Evolutionary conservation across 2,113 vertebrate species (phyloP).

Genomic region (Menura novaehollandiae): DNA sequence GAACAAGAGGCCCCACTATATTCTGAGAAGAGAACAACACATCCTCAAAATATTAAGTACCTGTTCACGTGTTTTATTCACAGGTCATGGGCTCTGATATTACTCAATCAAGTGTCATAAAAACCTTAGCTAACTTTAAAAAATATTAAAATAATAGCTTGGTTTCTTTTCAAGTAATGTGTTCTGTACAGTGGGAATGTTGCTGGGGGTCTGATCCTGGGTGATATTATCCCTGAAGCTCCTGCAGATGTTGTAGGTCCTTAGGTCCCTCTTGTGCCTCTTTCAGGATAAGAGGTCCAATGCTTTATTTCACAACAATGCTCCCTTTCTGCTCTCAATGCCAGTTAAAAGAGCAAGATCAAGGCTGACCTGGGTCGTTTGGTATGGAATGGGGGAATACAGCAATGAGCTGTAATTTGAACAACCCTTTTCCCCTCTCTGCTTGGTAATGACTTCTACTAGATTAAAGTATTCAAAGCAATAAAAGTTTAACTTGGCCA

Average conservation of each 20-base stretch:
- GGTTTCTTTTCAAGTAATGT: background rate
- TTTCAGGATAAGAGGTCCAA: background rate
- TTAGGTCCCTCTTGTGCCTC: background rate
- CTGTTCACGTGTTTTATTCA: background rate
- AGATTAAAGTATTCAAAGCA: conserved; percentile 23
- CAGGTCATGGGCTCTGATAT: background rate
- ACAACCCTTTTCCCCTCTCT: background rate
- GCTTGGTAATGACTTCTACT: conserved; percentile 4
- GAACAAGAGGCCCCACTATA: background rate
- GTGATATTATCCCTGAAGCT: background rate
- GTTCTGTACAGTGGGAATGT: background rate
- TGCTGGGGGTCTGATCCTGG: background rate
- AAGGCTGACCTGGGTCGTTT: background rate
- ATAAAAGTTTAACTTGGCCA: conserved; percentile 1
- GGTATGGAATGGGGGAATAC: background rate
- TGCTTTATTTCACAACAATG: background rate
- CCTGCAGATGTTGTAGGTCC: background rate
- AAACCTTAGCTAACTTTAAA: background rate
- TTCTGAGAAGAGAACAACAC: background rate
- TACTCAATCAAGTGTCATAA: background rate
- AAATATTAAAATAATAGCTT: background rate
- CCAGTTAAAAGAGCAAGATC: background rate
- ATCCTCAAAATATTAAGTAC: background rate
- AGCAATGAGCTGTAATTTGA: background rate
- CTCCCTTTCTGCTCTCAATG: background rate